Percentiles rank a stretch among this genome's conserved stretches.
These are phyloP conservation scores for Itoplectis maculator DNA, from an alignment of 2,888 invertebrate genomes.

Conservation along the genomic window DNA sequence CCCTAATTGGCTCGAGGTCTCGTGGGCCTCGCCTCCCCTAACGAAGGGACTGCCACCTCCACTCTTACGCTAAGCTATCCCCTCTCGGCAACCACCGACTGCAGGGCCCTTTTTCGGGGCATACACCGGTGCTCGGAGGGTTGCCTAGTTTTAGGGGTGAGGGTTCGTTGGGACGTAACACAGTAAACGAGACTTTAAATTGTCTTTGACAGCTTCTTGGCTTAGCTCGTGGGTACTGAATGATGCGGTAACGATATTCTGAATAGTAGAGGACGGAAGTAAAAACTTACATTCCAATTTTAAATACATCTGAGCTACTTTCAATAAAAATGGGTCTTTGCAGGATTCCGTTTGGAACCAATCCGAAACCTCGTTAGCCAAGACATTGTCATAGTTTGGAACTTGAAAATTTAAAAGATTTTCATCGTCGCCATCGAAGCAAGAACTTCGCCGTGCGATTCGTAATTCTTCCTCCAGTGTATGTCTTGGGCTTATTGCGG, in stretches of 20 bases:
- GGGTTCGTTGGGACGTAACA: too few relatives aligned
- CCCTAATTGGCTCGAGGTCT: too few relatives aligned
- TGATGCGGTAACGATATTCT: constrained; percentile 66
- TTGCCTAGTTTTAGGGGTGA: too few relatives aligned
- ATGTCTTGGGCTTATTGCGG: background rate
- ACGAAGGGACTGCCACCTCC: too few relatives aligned
- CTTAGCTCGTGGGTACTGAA: constrained; percentile 56
- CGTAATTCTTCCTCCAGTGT: background rate
- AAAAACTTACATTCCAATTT: constrained; percentile 69
- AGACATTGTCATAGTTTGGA: constrained; percentile 6
- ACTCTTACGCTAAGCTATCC: too few relatives aligned
- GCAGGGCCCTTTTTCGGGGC: too few relatives aligned
- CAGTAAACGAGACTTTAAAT: constrained; percentile 50
- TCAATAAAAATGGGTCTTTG: constrained; percentile 45
- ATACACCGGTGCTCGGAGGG: too few relatives aligned
- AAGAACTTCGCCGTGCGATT: background rate
- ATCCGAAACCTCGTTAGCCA: constrained; percentile 3
- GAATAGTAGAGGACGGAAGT: constrained; percentile 67
- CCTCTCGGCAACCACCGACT: too few relatives aligned
- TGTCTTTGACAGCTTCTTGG: constrained; percentile 56
- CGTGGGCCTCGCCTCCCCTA: too few relatives aligned
- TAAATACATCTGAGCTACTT: constrained; percentile 64
- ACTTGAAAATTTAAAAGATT: background rate
- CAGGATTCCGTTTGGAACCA: constrained; percentile 1
- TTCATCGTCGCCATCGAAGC: constrained; percentile 20